These are phyloP conservation scores for Mercenaria mercenaria DNA, from an alignment of 1,140 invertebrate species.

Conservation along the genomic window DNA sequence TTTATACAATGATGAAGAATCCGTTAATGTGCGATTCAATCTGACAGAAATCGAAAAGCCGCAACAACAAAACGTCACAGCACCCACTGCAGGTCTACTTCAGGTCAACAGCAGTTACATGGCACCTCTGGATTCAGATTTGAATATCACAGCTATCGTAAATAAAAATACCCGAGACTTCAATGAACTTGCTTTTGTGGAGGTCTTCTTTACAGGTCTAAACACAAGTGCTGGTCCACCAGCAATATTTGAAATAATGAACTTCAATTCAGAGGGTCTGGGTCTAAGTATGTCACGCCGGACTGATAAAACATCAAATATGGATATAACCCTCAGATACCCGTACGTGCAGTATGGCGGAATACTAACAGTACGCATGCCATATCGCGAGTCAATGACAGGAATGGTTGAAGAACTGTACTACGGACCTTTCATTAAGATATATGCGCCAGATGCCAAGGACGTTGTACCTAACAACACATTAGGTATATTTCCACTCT, in stretches of 20 bases:
- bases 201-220: conserved; percentile 61
- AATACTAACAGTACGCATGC: conserved; percentile 48
- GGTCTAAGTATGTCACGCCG: neutral
- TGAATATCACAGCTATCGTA: conserved; percentile 30
- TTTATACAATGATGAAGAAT: conserved; percentile 44
- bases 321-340: conserved; percentile 42
- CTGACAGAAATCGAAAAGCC: neutral
- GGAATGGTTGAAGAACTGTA: conserved; percentile 43
- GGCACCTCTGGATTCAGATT: conserved; percentile 34
- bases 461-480: conserved; percentile 29
- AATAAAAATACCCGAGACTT: conserved; percentile 24
- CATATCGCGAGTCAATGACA: neutral
- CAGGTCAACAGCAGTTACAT: conserved; percentile 5
- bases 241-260: conserved; percentile 57
- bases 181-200: neutral
- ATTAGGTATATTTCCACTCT: conserved; percentile 41
- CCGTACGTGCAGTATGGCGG: conserved; percentile 59
- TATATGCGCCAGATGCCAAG: neutral
- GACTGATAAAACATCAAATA: conserved; percentile 27
- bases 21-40: conserved; percentile 29
- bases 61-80: neutral
- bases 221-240: conserved; percentile 39
- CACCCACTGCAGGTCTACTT: neutral
- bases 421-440: conserved; percentile 53
- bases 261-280: conserved; percentile 31